A percentile compares a stretch with the other conserved stretches of the same genome.
phyloP scores from a whole-genome alignment of 2,113 vertebrate species.

The Sorex fumeus region DNA sequence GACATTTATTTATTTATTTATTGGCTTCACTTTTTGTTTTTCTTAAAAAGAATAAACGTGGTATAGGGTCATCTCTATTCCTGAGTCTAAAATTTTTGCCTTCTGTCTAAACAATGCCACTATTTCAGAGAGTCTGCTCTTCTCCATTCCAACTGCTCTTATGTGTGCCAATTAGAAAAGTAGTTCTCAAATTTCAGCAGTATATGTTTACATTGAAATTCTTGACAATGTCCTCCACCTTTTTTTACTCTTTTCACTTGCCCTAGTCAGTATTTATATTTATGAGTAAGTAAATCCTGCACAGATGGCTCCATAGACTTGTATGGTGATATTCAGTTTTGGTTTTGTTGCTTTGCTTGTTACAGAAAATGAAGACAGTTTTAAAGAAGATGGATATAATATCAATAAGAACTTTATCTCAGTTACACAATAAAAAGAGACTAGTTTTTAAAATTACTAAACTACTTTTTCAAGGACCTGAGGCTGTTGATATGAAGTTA shows the following conservation, averaged over 20 bases:
- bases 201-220: neutral
- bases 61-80: neutral
- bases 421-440: neutral
- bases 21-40: constrained; percentile 13
- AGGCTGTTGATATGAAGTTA: neutral
- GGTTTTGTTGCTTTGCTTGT: constrained; percentile 25
- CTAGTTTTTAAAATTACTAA: neutral
- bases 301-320: neutral
- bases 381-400: constrained; percentile 36
- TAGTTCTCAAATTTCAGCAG: no score
- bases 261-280: neutral
- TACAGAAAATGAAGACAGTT: neutral
- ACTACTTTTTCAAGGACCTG: neutral
- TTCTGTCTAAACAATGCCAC: neutral
- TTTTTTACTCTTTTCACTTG: neutral
- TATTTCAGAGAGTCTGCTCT: neutral
- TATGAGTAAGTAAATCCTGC: no score
- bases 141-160: neutral
- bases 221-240: neutral
- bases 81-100: neutral
- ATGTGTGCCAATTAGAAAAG: neutral
- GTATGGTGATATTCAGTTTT: neutral
- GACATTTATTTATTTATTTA: neutral
- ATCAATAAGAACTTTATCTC: neutral
- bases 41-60: neutral